Evolutionary conservation across 2,797 vertebrate genomes (phyloP).

Genomic region (Sebastes vulpes): DNA sequence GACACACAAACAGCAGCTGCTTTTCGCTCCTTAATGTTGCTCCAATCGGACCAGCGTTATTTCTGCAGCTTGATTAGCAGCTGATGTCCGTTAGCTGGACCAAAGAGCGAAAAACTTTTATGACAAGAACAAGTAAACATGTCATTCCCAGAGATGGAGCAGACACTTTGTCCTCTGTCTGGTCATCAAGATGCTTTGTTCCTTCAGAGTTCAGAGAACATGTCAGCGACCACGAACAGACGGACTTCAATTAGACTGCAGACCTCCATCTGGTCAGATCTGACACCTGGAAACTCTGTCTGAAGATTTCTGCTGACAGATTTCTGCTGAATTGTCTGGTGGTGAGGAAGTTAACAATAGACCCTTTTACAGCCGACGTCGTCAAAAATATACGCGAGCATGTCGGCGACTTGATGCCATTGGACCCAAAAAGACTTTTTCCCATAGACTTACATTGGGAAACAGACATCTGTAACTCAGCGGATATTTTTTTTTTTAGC

Average conservation of each 20-base stretch:
- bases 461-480: too few species aligned
- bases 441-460: too few species aligned
- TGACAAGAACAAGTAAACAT: background rate
- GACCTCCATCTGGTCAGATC: constrained; percentile 14
- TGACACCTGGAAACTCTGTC: background rate
- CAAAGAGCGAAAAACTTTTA: background rate
- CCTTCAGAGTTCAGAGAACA: background rate
- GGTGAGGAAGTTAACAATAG: background rate
- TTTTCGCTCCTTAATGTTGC: background rate
- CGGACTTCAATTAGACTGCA: background rate
- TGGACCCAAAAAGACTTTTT: too few species aligned
- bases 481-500: too few species aligned
- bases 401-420: too few species aligned
- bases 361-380: too few species aligned
- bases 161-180: background rate
- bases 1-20: background rate
- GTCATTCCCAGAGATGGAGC: background rate
- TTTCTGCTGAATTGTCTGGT: background rate
- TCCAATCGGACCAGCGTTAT: background rate
- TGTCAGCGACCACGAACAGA: constrained; percentile 5
- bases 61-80: background rate
- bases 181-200: background rate
- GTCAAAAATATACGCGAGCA: too few species aligned
- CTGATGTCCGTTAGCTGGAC: background rate
- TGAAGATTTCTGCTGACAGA: background rate